Conservation (phyloP, 1,140 invertebrate genomes). For the Drosophila eugracilis region DNA sequence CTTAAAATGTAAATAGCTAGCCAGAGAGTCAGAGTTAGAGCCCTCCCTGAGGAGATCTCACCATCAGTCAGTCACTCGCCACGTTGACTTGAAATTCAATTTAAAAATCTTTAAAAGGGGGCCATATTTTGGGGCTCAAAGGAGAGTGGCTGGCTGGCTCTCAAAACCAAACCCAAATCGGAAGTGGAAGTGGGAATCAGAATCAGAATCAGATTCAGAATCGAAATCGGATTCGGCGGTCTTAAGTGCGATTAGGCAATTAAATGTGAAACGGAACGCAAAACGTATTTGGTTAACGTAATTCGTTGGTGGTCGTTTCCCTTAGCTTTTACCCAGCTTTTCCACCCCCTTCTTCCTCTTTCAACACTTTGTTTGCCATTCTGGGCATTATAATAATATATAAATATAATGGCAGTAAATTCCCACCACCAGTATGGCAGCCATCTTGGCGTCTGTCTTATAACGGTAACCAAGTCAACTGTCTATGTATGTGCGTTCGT, state of each 20-base stretch:
- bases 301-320: conserved; percentile 1
- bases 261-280: conserved; percentile 47
- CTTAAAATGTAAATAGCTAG: conserved; percentile 16
- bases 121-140: conserved; percentile 2
- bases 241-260: conserved; percentile 46
- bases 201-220: neutral
- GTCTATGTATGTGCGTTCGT: conserved; percentile 9
- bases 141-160: too few species aligned
- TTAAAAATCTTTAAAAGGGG: conserved; percentile 6
- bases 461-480: conserved; percentile 67
- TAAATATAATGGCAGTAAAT: conserved; percentile 60
- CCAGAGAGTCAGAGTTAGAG: too few species aligned
- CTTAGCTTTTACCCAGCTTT: neutral
- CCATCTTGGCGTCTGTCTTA: conserved; percentile 53
- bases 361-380: conserved; percentile 44
- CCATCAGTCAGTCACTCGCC: too few species aligned
- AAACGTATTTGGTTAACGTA: conserved; percentile 37
- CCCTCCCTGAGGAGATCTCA: neutral
- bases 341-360: conserved; percentile 15
- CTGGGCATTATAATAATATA: conserved; percentile 50
- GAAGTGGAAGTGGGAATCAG: neutral
- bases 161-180: too few species aligned
- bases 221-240: conserved; percentile 6
- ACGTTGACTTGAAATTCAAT: conserved; percentile 6
- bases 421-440: conserved; percentile 16